Evolutionary conservation across 1,140 invertebrate species (phyloP).

Genomic region (Rhopalosiphum maidis): DNA sequence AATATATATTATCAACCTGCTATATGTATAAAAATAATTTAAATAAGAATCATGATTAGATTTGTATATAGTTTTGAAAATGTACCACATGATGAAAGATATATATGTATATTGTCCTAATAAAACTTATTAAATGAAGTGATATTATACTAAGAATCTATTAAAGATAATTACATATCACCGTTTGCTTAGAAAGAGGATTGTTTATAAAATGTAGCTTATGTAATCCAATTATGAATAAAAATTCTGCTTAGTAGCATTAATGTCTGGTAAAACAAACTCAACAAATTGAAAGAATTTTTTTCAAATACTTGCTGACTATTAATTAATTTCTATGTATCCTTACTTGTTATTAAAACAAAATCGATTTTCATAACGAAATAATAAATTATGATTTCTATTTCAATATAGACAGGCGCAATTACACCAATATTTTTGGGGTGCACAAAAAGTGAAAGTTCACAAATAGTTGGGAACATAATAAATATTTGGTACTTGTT

Average conservation of each 20-base stretch:
- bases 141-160: neutral
- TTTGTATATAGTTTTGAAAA: neutral
- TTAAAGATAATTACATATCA: neutral
- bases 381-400: neutral
- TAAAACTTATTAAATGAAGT: neutral
- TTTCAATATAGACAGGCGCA: too few relatives aligned
- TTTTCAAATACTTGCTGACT: neutral
- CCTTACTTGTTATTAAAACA: neutral
- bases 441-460: too few relatives aligned
- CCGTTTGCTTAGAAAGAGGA: neutral
- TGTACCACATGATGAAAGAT: neutral
- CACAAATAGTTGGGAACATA: too few relatives aligned
- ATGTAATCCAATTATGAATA: neutral
- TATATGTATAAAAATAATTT: neutral
- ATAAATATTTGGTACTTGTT: too few relatives aligned
- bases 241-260: neutral
- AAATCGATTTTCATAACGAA: neutral
- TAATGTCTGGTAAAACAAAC: neutral
- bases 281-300: neutral
- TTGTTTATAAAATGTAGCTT: neutral
- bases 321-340: neutral
- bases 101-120: neutral
- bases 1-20: neutral
- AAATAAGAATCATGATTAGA: too few relatives aligned
- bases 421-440: too few relatives aligned